Percentiles rank a stretch among this genome's conserved stretches.
phyloP scores from a whole-genome alignment of 2,888 invertebrate genomes.

The Scaptomyza polygonia region DNA sequence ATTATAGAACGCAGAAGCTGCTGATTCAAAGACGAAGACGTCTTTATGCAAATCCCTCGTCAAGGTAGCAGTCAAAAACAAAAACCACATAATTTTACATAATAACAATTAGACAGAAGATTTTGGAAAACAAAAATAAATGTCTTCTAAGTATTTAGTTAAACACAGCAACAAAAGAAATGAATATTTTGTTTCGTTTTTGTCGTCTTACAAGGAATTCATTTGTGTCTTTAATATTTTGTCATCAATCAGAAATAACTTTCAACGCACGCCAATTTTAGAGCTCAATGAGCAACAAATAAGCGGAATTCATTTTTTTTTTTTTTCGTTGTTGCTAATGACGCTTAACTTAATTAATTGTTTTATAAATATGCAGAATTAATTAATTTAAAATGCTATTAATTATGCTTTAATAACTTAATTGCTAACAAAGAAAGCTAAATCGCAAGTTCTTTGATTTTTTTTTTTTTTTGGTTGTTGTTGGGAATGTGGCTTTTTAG shows the following conservation, averaged over 20 bases:
- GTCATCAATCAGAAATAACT: constrained; percentile 80
- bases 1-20: constrained; percentile 46
- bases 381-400: constrained; percentile 77
- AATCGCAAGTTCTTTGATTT: constrained; percentile 25
- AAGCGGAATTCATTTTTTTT: constrained; percentile 19
- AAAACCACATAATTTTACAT: constrained; percentile 58
- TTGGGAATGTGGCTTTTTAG: constrained; percentile 40
- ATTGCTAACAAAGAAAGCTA: constrained; percentile 67
- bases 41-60: constrained; percentile 62
- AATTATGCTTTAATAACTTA: constrained; percentile 75
- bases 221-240: constrained; percentile 72
- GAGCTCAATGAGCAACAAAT: constrained; percentile 60
- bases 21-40: constrained; percentile 52
- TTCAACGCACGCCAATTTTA: constrained; percentile 70
- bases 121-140: constrained; percentile 60
- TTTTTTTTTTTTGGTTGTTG: too few relatives aligned
- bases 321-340: constrained; percentile 49
- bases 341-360: constrained; percentile 75
- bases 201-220: constrained; percentile 71
- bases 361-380: constrained; percentile 78
- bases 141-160: constrained; percentile 51
- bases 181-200: constrained; percentile 40
- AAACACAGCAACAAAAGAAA: constrained; percentile 37
- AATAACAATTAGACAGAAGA: constrained; percentile 65
- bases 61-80: constrained; percentile 41